Evolutionary conservation across 2,888 invertebrate species (phyloP), one percentile per base, ranked within the genome.

Genomic region (Torymus auratus): DNA sequence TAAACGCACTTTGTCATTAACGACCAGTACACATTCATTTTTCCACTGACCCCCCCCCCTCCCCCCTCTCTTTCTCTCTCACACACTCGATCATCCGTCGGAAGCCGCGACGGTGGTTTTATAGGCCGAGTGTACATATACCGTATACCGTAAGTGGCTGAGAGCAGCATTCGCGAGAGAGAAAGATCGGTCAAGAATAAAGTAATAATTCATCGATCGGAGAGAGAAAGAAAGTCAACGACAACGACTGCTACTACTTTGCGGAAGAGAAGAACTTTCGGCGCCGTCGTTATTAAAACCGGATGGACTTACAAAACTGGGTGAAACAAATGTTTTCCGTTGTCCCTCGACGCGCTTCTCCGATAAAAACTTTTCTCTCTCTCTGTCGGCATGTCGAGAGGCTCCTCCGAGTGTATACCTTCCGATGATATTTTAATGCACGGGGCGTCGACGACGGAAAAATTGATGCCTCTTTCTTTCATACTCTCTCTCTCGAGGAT

Each of bases 161-260:
- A 2, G 14, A 56, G 67, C 28, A 28, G 15, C 41, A 70, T 1
- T 62, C 71, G 14, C 52, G 67, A n/a, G 23, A 20, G 15, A 61
- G 20, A 20, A 2, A 20, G 60, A 78, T 64, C 41, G 78, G 50
- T 17, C 69, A 73, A 62, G 73, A 73, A 68, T 68, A 64, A 64
- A 64, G 64, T 41, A 69, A 74, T 74, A 74, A 74, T 79, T 76
- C 74, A 74, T 74, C 64, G 68, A 73, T 67, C 53, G 52, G 28
- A 72, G 60, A 41, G 50, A 15, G 41, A 7, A 2, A 41, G 50
- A 15, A 2, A 20, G 20, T 20, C 52, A 14, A 15, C 50, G n/a
- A 69, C 53, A 17, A 41, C 68, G 55, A 50, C 55, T 68, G n/a
- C n/a, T 55, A 41, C 65, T 52, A 14, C 13, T 7, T 28, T 14